These are phyloP conservation scores for Ichneumoninae sp. DNA, from an alignment of 2,888 invertebrate genomes.

Conservation along the genomic window DNA sequence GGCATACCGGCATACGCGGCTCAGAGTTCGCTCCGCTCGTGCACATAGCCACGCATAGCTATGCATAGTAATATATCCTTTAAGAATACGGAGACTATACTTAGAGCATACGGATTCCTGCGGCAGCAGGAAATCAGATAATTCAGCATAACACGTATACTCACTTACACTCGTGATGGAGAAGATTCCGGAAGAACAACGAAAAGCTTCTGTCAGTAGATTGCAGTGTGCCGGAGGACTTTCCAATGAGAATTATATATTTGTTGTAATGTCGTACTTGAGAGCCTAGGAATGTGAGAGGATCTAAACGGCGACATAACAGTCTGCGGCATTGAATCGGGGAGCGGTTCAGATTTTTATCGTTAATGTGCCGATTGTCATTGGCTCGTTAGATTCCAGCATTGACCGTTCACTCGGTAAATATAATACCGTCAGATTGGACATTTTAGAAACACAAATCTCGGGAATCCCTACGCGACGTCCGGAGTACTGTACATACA, in stretches of 20 bases:
- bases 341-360: not conserved
- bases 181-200: slow-evolving; percentile 18
- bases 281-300: slow-evolving; percentile 17
- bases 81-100: slow-evolving; percentile 9
- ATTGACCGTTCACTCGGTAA: not conserved
- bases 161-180: not conserved
- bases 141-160: not conserved
- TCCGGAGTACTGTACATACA: not conserved
- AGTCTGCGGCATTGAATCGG: not conserved
- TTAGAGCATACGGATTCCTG: slow-evolving; percentile 1
- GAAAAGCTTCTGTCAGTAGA: slow-evolving; percentile 37
- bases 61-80: slow-evolving; percentile 29
- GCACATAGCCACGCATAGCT: slow-evolving; percentile 1
- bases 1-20: slow-evolving; percentile 3
- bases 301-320: not conserved
- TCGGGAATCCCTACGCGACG: not conserved
- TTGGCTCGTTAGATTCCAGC: not conserved
- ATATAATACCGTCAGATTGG: not conserved
- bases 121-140: not conserved
- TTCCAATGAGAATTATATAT: slow-evolving; percentile 16
- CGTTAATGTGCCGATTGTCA: not conserved
- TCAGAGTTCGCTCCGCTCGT: slow-evolving; percentile 4
- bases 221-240: not conserved
- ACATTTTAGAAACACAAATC: not conserved
- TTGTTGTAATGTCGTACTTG: slow-evolving; percentile 20